A percentile compares a stretch with the other conserved stretches of the same genome.
Conservation (phyloP, 2,113 vertebrate genomes). For the Podarcis raffonei region DNA sequence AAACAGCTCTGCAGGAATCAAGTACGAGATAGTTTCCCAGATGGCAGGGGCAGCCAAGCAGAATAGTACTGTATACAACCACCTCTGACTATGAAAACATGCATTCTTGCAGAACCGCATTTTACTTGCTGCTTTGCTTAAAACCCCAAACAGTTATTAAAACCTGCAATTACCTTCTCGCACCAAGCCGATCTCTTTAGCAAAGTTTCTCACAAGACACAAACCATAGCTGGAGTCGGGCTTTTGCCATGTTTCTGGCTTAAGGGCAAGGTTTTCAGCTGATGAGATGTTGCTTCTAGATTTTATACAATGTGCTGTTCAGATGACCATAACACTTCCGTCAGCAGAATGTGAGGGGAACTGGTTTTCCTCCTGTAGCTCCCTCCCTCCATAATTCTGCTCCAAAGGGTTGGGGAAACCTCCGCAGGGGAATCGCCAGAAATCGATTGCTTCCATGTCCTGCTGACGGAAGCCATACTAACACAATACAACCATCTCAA, state of each 20-base stretch:
- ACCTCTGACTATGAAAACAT: neutral
- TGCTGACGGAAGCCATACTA: too few species aligned
- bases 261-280: neutral
- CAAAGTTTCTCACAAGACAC: neutral
- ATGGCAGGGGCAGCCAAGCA: neutral
- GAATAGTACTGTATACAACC: neutral
- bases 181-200: neutral
- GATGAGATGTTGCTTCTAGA: neutral
- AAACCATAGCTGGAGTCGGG: neutral
- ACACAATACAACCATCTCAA: too few species aligned
- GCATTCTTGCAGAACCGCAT: neutral
- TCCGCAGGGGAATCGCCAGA: too few species aligned
- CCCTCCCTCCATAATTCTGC: too few species aligned
- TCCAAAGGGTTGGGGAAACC: too few species aligned
- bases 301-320: too few species aligned
- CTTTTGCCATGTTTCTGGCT: too few species aligned
- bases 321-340: too few species aligned
- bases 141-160: neutral
- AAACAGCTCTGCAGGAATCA: neutral
- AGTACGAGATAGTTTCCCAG: neutral
- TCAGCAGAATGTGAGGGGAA: too few species aligned
- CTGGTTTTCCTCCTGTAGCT: too few species aligned
- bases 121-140: neutral
- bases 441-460: too few species aligned
- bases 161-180: neutral